Conservation (phyloP, 1,140 invertebrate genomes). For the Globodera ellingtonae region DNA sequence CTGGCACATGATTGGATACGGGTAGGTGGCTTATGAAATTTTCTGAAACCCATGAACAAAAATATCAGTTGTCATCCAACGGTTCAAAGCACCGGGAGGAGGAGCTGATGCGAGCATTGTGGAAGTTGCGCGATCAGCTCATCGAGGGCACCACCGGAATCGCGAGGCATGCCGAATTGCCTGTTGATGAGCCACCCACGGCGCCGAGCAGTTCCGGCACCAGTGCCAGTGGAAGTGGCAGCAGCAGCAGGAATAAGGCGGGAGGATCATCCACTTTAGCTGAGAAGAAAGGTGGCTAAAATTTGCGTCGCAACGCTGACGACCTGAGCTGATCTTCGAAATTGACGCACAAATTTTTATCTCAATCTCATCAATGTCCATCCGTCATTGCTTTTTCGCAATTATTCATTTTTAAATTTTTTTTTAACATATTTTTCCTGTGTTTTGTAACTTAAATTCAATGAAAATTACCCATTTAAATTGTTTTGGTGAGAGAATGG, state of each 20-base stretch:
- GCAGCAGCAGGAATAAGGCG: too few species aligned
- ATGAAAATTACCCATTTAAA: too few species aligned
- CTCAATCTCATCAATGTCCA: background rate
- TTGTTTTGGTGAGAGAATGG: too few species aligned
- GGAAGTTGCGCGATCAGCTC: conserved; percentile 25
- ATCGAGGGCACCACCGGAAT: conserved; percentile 22
- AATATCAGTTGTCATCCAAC: conserved; percentile 7
- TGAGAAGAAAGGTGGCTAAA: background rate
- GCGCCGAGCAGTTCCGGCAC: background rate
- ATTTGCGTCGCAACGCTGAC: too few species aligned
- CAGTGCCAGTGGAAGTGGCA: too few species aligned
- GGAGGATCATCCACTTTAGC: background rate
- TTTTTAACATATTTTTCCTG: background rate
- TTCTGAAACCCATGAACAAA: background rate
- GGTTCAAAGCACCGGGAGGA: conserved; percentile 13
- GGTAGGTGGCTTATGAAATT: background rate
- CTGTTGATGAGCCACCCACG: background rate
- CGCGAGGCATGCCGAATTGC: background rate
- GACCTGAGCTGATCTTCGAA: background rate
- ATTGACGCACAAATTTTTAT: background rate
- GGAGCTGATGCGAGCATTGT: conserved; percentile 17
- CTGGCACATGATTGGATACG: conserved; percentile 21
- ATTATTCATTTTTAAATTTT: background rate
- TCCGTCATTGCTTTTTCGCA: background rate
- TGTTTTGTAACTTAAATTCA: too few species aligned